phyloP scores from a whole-genome alignment of 2,888 invertebrate genomes.

The Ichneumoninae sp. region DNA sequence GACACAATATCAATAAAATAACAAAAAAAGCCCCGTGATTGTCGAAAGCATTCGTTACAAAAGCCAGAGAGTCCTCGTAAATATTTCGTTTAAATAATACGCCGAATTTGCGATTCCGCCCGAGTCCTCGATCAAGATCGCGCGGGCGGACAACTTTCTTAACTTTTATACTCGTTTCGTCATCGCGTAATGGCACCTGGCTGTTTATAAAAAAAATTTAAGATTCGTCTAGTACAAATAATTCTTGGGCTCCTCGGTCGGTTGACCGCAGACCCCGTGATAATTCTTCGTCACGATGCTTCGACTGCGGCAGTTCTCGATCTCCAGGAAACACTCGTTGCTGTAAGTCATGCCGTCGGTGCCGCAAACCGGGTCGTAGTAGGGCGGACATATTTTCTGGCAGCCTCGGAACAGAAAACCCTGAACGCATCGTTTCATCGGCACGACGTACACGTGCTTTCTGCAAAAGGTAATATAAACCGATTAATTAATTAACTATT shows the following conservation, averaged over 20 bases:
- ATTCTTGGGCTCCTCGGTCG: slow-evolving; percentile 94
- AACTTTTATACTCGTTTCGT: neutral
- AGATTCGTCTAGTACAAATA: slow-evolving; percentile 89
- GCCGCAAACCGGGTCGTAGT: slow-evolving; percentile 97
- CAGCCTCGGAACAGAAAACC: slow-evolving; percentile 95
- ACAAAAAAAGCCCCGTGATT: slow-evolving; percentile 34
- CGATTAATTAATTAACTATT: neutral
- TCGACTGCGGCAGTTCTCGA: slow-evolving; percentile 95
- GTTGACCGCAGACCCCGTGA: slow-evolving; percentile 94
- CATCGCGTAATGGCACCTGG: slow-evolving; percentile 63
- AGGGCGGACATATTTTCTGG: slow-evolving; percentile 93
- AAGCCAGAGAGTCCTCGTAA: slow-evolving; percentile 34
- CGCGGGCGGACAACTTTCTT: slow-evolving; percentile 1
- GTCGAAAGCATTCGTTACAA: slow-evolving; percentile 27
- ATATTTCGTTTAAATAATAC: neutral
- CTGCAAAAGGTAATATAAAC: slow-evolving; percentile 84
- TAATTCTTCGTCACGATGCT: slow-evolving; percentile 91
- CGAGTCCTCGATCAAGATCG: neutral
- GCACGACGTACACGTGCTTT: slow-evolving; percentile 96
- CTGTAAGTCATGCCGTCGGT: slow-evolving; percentile 96
- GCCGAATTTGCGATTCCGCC: slow-evolving; percentile 13
- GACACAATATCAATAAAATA: slow-evolving; percentile 1
- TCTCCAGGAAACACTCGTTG: slow-evolving; percentile 95
- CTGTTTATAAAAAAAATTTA: slow-evolving; percentile 41
- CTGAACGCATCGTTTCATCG: slow-evolving; percentile 93